phyloP scores from a whole-genome alignment of 1,140 invertebrate species.

The Nomia melanderi region DNA sequence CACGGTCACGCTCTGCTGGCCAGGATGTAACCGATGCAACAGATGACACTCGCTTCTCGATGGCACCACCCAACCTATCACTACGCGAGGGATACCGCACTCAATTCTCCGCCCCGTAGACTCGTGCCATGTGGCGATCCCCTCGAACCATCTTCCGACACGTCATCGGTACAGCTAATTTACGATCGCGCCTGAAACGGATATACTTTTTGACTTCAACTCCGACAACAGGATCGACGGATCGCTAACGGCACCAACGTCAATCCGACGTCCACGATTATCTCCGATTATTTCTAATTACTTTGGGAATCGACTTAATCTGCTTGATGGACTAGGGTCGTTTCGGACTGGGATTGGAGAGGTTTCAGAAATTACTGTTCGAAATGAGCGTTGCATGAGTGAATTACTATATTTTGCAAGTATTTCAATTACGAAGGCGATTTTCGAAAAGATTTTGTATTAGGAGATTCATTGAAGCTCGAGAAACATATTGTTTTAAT shows the following conservation, averaged over 20 bases:
- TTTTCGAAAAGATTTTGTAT: too few relatives aligned
- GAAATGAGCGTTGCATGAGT: too few relatives aligned
- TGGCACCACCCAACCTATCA: conserved; percentile 63
- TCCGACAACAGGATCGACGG: neutral
- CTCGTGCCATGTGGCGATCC: conserved; percentile 75
- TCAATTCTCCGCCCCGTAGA: conserved; percentile 57
- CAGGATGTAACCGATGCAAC: conserved; percentile 77
- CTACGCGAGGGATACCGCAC: conserved; percentile 60
- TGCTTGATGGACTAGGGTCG: too few relatives aligned
- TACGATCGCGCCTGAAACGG: conserved; percentile 48
- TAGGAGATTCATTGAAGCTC: too few relatives aligned
- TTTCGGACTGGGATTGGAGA: too few relatives aligned
- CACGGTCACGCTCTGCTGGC: conserved; percentile 66
- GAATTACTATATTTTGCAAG: too few relatives aligned
- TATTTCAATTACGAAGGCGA: too few relatives aligned
- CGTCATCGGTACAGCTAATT: conserved; percentile 75
- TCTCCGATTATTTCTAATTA: too few relatives aligned
- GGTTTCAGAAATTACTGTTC: too few relatives aligned
- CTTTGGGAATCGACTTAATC: too few relatives aligned
- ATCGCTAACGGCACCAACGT: neutral
- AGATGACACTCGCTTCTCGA: conserved; percentile 76
- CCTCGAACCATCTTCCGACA: conserved; percentile 65
- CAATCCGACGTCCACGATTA: neutral
- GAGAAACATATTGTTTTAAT: too few relatives aligned
- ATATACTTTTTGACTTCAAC: neutral